A percentile compares a stretch with the other conserved stretches of the same genome.
phyloP scores from a whole-genome alignment of 2,113 vertebrate species.

The Sphyrna mokarran region DNA sequence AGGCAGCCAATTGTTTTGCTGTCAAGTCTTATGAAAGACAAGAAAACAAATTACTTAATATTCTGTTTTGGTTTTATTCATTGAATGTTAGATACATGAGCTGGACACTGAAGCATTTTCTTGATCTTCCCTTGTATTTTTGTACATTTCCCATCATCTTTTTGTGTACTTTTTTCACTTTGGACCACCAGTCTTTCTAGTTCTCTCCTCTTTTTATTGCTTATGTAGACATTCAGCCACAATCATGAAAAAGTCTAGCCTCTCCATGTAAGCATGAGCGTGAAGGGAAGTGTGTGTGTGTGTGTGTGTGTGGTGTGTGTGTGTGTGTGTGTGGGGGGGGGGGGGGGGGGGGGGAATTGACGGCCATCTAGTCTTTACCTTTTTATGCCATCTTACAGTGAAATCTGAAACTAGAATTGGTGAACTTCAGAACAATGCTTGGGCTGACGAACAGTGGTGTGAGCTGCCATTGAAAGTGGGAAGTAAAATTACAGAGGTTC shows the following conservation, averaged over 20 bases:
- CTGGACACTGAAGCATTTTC: neutral
- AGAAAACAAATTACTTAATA: neutral
- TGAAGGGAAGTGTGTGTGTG: too few species aligned
- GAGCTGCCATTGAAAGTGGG: neutral
- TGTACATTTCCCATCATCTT: neutral
- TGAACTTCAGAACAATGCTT: too few species aligned
- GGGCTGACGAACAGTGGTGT: neutral
- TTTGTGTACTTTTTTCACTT: neutral
- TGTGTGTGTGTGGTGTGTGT: too few species aligned
- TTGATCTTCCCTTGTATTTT: neutral
- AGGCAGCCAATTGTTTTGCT: neutral
- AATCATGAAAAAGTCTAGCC: neutral
- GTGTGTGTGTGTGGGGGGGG: too few species aligned
- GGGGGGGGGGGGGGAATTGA: too few species aligned
- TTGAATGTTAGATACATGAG: neutral
- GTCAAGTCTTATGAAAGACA: neutral
- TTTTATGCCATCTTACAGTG: neutral
- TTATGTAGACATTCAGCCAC: neutral
- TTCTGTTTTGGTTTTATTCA: neutral
- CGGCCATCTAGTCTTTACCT: neutral
- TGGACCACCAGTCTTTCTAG: neutral
- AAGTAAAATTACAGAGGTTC: neutral
- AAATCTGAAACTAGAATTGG: neutral
- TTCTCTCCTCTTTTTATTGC: neutral
- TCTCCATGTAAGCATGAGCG: neutral